A percentile compares a stretch with the other conserved stretches of the same genome.
These are phyloP conservation scores for Melitaea cinxia DNA, from an alignment of 1,140 invertebrate genomes.

Conservation along the genomic window DNA sequence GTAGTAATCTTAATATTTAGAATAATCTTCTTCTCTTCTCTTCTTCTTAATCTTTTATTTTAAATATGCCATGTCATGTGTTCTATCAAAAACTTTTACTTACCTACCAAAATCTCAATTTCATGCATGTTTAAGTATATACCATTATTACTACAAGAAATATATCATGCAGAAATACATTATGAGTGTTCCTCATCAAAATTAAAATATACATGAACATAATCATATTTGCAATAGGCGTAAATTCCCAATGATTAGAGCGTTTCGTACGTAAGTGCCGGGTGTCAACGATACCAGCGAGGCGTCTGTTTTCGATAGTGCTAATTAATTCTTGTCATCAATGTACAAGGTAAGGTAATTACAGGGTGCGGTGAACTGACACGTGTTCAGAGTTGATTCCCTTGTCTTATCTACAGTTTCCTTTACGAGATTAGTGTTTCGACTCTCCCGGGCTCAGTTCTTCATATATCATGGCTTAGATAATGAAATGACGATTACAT, in stretches of 20 bases:
- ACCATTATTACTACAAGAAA: no score
- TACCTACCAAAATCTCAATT: no score
- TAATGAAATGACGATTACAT: background rate
- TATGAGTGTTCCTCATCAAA: no score
- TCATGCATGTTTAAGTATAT: no score
- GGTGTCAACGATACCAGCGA: slow-evolving; percentile 34
- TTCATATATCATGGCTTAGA: background rate
- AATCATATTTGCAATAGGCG: slow-evolving; percentile 1
- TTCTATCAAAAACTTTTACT: no score
- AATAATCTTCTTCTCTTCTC: no score
- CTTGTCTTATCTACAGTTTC: slow-evolving; percentile 39
- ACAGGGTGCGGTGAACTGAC: slow-evolving; percentile 56
- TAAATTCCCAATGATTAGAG: slow-evolving; percentile 18
- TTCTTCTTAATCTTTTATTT: no score
- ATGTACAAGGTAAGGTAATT: slow-evolving; percentile 65
- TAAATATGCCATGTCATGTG: no score
- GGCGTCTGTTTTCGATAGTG: slow-evolving; percentile 62
- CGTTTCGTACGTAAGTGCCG: slow-evolving; percentile 17
- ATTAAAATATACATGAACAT: background rate
- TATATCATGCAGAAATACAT: no score
- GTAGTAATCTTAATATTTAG: no score
- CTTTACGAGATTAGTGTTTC: slow-evolving; percentile 40
- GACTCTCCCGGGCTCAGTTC: slow-evolving; percentile 1
- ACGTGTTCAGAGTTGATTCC: slow-evolving; percentile 50
- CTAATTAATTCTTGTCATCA: slow-evolving; percentile 70